A percentile compares a stretch with the other conserved stretches of the same genome.
Evolutionary conservation across 2,113 vertebrate genomes (phyloP).

Genomic region (Cariama cristata): DNA sequence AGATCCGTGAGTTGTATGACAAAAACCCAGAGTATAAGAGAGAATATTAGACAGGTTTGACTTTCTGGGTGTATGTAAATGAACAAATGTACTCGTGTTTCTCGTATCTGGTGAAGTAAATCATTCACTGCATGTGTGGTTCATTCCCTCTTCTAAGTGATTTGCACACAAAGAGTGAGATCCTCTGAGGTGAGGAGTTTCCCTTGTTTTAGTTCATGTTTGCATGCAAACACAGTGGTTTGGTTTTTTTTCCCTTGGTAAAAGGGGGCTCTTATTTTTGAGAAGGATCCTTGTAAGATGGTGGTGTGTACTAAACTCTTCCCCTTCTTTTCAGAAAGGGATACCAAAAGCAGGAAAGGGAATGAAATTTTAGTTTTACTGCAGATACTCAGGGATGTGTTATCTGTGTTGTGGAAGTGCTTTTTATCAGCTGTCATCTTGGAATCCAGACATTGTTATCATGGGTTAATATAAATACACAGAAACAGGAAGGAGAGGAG

Average conservation of each 20-base stretch:
- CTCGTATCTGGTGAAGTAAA: rapidly evolving
- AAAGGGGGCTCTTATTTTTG: not conserved
- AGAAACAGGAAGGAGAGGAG: not conserved
- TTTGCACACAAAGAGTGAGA: not conserved
- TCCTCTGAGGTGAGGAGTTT: not conserved
- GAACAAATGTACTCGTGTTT: not conserved
- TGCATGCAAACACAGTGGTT: rapidly evolving
- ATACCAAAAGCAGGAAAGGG: not conserved
- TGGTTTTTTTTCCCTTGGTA: not conserved
- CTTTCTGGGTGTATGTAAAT: not conserved
- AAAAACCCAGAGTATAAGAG: rapidly evolving
- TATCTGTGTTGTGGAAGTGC: not conserved
- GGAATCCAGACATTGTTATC: not conserved
- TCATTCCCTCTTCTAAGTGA: not conserved
- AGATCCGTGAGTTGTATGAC: not conserved
- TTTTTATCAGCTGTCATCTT: not conserved
- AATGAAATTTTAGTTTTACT: no score
- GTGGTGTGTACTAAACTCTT: not conserved
- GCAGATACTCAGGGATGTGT: not conserved
- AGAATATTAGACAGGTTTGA: not conserved
- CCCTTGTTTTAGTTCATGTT: not conserved
- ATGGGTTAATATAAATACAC: not conserved
- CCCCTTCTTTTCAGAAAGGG: not conserved
- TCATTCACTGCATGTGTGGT: rapidly evolving
- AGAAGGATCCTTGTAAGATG: rapidly evolving